Evolutionary conservation across 1,140 invertebrate species (phyloP).

Genomic region (Meteorus sp.): DNA sequence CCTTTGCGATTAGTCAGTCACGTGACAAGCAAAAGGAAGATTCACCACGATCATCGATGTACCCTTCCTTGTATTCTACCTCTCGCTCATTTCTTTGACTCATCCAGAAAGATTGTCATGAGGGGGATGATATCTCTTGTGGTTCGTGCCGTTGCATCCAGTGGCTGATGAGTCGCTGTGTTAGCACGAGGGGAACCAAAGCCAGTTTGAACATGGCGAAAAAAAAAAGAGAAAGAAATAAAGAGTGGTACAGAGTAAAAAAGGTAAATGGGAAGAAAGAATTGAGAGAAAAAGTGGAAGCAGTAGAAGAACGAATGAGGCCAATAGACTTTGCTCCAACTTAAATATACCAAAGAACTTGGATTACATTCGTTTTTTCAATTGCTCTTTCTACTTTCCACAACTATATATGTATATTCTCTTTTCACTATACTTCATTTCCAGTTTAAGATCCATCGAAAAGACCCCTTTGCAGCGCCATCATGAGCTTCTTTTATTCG

Average conservation of each 20-base stretch:
- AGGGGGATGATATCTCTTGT: conserved; percentile 10
- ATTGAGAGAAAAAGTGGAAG: not conserved
- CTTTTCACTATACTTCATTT: no score
- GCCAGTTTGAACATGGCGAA: no score
- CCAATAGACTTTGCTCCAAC: no score
- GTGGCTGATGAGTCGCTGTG: not conserved
- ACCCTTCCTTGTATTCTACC: not conserved
- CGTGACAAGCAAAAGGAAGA: no score
- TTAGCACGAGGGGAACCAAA: not conserved
- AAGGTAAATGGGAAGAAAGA: not conserved
- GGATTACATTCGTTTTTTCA: not conserved
- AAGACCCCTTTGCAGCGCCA: no score
- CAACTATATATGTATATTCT: no score
- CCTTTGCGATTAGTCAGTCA: not conserved
- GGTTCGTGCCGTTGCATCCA: conserved; percentile 3
- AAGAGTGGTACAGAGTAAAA: no score
- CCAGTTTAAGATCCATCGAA: not conserved
- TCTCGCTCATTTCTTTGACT: not conserved
- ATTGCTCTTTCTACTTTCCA: not conserved
- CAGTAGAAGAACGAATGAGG: no score
- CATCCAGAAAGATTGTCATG: conserved; percentile 7
- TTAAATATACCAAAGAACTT: not conserved
- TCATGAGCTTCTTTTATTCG: not conserved
- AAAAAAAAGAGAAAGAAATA: not conserved
- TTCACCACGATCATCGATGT: no score